Percentiles rank a stretch among this genome's conserved stretches.
These are phyloP conservation scores for Lithobates pipiens DNA, from an alignment of 2,797 vertebrate species.

Conservation along the genomic window DNA sequence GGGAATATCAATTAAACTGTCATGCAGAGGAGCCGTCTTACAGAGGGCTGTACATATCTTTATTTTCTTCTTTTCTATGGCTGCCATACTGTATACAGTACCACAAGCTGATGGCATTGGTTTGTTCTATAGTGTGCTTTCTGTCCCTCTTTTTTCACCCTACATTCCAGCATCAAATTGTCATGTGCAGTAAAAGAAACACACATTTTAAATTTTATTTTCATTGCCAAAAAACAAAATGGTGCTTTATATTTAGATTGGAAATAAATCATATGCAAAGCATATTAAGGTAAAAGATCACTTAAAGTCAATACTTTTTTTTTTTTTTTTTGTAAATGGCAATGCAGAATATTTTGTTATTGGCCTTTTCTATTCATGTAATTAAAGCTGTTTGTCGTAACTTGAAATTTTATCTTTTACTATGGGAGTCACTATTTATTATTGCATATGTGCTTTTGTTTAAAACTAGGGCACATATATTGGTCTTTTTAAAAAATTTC, in stretches of 20 bases:
- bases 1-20: conserved; percentile 85
- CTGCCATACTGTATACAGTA: conserved; percentile 99
- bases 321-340: conserved; percentile 99
- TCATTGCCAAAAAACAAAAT: conserved; percentile 99
- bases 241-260: conserved; percentile 99
- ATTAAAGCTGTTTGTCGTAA: conserved; percentile 99
- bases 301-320: conserved; percentile 94
- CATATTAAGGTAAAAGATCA: conserved; percentile 98
- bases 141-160: conserved; percentile 89
- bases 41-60: conserved; percentile 99
- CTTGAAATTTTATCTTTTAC: conserved; percentile 99
- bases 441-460: conserved; percentile 96
- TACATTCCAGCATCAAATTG: conserved; percentile 94
- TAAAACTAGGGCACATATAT: conserved; percentile 94
- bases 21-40: conserved; percentile 84
- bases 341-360: conserved; percentile 99
- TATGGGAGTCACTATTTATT: conserved; percentile 99
- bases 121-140: conserved; percentile 99
- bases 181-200: conserved; percentile 97
- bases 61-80: conserved; percentile 81
- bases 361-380: conserved; percentile 99
- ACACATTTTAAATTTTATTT: conserved; percentile 94
- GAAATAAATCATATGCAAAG: conserved; percentile 99
- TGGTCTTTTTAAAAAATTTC: conserved; percentile 82
- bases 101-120: conserved; percentile 97